These are phyloP conservation scores for Rhadinocentrus ornatus DNA, from an alignment of 2,797 vertebrate species.

Conservation along the genomic window DNA sequence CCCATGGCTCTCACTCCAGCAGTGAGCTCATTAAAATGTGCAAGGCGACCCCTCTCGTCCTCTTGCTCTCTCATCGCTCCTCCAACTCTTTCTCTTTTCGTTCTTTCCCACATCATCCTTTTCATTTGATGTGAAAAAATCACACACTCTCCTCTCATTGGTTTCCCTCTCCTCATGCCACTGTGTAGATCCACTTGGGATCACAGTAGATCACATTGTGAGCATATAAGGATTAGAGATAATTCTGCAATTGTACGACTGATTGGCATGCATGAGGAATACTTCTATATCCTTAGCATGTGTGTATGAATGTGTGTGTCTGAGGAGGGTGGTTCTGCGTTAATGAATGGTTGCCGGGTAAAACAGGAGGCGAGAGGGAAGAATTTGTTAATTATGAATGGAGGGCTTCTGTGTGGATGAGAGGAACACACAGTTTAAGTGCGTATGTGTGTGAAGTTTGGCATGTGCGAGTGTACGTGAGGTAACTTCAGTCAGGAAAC, in stretches of 20 bases:
- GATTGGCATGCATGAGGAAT: conserved; percentile 57
- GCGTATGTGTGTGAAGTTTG: conserved; percentile 26
- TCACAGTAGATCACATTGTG: conserved; percentile 24
- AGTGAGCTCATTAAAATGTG: conserved; percentile 82
- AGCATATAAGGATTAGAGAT: conserved; percentile 3
- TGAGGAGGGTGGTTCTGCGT: conserved; percentile 56
- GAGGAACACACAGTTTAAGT: conserved; percentile 43
- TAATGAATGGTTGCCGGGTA: conserved; percentile 84
- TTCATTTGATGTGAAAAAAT: conserved; percentile 4
- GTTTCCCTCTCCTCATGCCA: not conserved
- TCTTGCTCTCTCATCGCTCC: conserved; percentile 57
- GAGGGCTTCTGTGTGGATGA: conserved; percentile 69
- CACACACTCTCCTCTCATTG: conserved; percentile 9
- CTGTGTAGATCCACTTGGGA: conserved; percentile 8
- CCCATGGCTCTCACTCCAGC: conserved; percentile 62
- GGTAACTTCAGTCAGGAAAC: conserved; percentile 18
- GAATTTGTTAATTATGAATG: conserved; percentile 87
- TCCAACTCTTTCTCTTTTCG: conserved; percentile 48
- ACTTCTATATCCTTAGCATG: conserved; percentile 23
- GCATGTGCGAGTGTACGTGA: conserved; percentile 30
- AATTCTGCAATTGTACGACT: conserved; percentile 28
- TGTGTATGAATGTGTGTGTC: conserved; percentile 48
- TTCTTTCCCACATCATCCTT: conserved; percentile 28
- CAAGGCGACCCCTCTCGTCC: conserved; percentile 62
- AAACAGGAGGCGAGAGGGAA: conserved; percentile 75